Percentiles rank a stretch among this genome's conserved stretches.
Conservation (phyloP, 1,140 invertebrate genomes). For the Littorina saxatilis region DNA sequence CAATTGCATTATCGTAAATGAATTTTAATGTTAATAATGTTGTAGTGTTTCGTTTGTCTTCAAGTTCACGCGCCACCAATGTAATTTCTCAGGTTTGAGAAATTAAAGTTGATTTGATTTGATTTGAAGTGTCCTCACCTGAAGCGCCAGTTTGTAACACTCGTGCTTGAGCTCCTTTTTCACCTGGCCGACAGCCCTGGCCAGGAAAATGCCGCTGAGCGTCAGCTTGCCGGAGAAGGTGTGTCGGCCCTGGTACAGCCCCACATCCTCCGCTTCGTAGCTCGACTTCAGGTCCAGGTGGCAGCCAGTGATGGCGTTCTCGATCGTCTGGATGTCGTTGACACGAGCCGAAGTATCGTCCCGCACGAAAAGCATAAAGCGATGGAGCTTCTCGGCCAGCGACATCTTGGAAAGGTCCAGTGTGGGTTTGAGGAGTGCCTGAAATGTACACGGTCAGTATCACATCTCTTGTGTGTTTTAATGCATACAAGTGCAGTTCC, state of each 20-base stretch:
- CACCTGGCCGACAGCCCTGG: slow-evolving; percentile 54
- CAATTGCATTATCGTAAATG: too few species aligned
- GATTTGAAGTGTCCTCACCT: too few species aligned
- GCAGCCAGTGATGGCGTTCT: slow-evolving; percentile 62
- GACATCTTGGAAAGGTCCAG: neutral
- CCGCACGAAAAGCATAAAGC: slow-evolving; percentile 22
- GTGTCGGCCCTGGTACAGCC: slow-evolving; percentile 49
- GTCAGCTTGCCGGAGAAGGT: slow-evolving; percentile 60
- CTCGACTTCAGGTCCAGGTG: slow-evolving; percentile 57
- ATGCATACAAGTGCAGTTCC: neutral
- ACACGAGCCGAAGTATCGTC: neutral
- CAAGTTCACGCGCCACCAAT: too few species aligned
- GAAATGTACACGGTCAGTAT: neutral
- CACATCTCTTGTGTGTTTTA: neutral
- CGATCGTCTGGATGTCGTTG: slow-evolving; percentile 58
- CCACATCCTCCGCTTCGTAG: slow-evolving; percentile 56
- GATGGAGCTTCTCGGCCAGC: slow-evolving; percentile 6
- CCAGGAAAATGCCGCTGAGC: slow-evolving; percentile 55
- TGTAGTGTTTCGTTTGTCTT: too few species aligned
- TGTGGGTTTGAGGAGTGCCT: neutral
- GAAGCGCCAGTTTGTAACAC: slow-evolving; percentile 59
- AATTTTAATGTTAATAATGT: too few species aligned
- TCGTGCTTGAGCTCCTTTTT: slow-evolving; percentile 65
- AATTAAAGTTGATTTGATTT: too few species aligned
- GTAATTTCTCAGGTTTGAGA: too few species aligned